Conservation (phyloP, 2,888 invertebrate species). For the Lasioglossum marginatum region DNA sequence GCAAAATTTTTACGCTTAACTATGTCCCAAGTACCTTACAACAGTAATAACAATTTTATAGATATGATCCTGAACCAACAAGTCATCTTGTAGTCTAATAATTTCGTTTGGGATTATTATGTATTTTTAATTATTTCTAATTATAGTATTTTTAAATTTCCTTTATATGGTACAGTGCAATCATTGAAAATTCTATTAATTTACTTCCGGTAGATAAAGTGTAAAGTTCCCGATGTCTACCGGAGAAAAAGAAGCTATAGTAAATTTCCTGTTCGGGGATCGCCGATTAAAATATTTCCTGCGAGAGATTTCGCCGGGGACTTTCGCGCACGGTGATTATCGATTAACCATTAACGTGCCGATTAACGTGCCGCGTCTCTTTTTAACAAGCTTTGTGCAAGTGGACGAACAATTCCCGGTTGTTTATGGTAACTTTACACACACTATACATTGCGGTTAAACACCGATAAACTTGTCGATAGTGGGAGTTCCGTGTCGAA, state of each 20-base stretch:
- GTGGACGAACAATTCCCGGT: constrained; percentile 36
- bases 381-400: constrained; percentile 42
- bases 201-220: not conserved
- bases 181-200: not conserved
- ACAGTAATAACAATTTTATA: too few relatives aligned
- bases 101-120: too few relatives aligned
- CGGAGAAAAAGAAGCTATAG: not conserved
- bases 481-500: constrained; percentile 28
- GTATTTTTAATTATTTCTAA: too few relatives aligned
- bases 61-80: too few relatives aligned
- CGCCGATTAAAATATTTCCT: constrained; percentile 3
- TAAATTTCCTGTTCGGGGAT: not conserved
- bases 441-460: constrained; percentile 54
- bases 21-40: too few relatives aligned
- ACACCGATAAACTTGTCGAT: constrained; percentile 59
- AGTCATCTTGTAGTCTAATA: too few relatives aligned
- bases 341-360: constrained; percentile 27
- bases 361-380: constrained; percentile 22
- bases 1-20: too few relatives aligned
- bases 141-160: too few relatives aligned
- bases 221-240: not conserved
- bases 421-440: constrained; percentile 39
- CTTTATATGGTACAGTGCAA: too few relatives aligned
- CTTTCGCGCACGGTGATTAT: constrained; percentile 26
- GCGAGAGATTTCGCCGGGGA: not conserved